Conservation (phyloP, 2,797 vertebrate species). For the Syndactyla subalaris region DNA sequence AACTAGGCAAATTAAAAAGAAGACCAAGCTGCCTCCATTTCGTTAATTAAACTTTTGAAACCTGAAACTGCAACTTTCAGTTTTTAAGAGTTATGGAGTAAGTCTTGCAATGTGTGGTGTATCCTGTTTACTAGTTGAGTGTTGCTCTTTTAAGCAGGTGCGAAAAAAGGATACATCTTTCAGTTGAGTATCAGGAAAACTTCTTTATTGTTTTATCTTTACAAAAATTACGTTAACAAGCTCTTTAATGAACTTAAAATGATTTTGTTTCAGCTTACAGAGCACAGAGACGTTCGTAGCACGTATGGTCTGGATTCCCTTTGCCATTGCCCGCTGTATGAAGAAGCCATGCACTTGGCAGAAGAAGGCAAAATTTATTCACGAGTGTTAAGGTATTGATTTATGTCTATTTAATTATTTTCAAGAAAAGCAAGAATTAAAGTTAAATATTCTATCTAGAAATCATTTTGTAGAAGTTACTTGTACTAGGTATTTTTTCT, state of each 20-base stretch:
- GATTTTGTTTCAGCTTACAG: slow-evolving; percentile 66
- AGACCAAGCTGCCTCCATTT: background rate
- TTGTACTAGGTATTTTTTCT: background rate
- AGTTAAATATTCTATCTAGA: background rate
- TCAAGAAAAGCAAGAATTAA: background rate
- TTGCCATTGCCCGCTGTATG: slow-evolving; percentile 88
- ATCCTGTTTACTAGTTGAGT: background rate
- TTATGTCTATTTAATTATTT: background rate
- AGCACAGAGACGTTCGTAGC: slow-evolving; percentile 83
- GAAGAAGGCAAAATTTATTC: slow-evolving; percentile 94
- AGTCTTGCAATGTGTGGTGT: background rate
- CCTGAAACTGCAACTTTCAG: background rate
- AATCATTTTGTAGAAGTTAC: background rate
- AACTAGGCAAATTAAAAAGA: background rate
- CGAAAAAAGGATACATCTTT: background rate
- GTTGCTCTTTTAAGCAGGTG: background rate
- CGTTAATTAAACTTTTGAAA: background rate
- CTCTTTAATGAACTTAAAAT: background rate
- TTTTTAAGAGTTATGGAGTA: background rate
- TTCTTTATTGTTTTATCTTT: background rate
- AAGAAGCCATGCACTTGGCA: slow-evolving; percentile 92
- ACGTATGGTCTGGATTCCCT: slow-evolving; percentile 76
- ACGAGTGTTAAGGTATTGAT: slow-evolving; percentile 86
- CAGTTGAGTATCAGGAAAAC: background rate
- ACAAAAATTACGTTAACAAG: background rate